A percentile compares a stretch with the other conserved stretches of the same genome.
These are phyloP conservation scores for Hippopotamyrus pictus DNA, from an alignment of 2,797 vertebrate species.

Conservation along the genomic window DNA sequence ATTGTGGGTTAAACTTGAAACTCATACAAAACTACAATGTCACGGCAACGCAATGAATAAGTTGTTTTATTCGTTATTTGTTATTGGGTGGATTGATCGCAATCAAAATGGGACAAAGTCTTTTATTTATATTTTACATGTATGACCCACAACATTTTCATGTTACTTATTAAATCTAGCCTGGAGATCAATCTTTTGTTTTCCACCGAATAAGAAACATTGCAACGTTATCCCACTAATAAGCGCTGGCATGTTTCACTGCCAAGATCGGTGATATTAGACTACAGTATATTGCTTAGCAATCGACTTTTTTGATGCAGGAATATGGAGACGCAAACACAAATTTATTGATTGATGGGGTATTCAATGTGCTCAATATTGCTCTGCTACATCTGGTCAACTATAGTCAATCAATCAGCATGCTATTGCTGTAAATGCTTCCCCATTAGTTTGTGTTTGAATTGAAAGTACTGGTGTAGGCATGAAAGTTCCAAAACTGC, in stretches of 20 bases:
- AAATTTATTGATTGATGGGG: neutral
- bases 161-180: neutral
- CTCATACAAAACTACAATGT: neutral
- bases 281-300: neutral
- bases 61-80: neutral
- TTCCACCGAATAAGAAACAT: neutral
- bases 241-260: neutral
- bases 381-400: neutral
- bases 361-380: neutral
- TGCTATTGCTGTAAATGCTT: neutral
- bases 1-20: neutral
- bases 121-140: neutral
- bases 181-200: neutral
- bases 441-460: neutral
- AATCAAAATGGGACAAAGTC: neutral
- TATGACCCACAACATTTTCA: neutral
- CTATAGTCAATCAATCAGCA: neutral
- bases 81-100: neutral
- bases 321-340: neutral
- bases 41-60: neutral
- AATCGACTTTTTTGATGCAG: neutral
- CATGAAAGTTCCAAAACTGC: neutral
- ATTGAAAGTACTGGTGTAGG: neutral
- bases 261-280: neutral
- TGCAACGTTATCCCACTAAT: neutral